phyloP scores from a whole-genome alignment of 1,140 invertebrate species.

The Carcinoscorpius rotundicauda region DNA sequence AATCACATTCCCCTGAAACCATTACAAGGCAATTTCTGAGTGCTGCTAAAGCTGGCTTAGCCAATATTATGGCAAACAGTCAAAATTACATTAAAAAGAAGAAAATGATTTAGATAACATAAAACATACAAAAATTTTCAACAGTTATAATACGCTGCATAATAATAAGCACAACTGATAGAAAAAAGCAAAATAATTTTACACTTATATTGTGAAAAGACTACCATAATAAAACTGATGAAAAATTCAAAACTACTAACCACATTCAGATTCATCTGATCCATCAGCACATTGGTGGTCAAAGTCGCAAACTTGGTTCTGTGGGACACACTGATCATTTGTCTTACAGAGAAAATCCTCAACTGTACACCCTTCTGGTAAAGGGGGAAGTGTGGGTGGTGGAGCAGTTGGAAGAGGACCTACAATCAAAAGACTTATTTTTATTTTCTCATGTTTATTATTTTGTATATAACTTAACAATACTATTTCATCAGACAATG shows the following conservation, averaged over 20 bases:
- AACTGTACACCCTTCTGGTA: constrained; percentile 1
- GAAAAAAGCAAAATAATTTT: not conserved
- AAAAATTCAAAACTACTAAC: not conserved
- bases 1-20: constrained; percentile 23
- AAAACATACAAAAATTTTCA: not conserved
- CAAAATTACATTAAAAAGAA: too few species aligned
- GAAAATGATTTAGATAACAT: not conserved
- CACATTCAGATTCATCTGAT: constrained; percentile 30
- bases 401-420: constrained; percentile 11
- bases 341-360: constrained; percentile 1
- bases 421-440: not conserved
- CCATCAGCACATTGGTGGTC: constrained; percentile 32
- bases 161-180: not conserved
- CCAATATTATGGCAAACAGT: too few species aligned
- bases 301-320: constrained; percentile 29
- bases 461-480: not conserved
- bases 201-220: too few species aligned
- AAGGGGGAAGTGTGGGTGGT: not conserved
- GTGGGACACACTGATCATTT: constrained; percentile 10
- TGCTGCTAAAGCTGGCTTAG: too few species aligned
- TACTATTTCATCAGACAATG: not conserved
- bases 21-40: not conserved
- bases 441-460: not conserved
- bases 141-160: not conserved
- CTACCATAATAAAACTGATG: too few species aligned